These are phyloP conservation scores for Lophura swinhoii DNA, from an alignment of 2,797 vertebrate genomes.

Conservation along the genomic window DNA sequence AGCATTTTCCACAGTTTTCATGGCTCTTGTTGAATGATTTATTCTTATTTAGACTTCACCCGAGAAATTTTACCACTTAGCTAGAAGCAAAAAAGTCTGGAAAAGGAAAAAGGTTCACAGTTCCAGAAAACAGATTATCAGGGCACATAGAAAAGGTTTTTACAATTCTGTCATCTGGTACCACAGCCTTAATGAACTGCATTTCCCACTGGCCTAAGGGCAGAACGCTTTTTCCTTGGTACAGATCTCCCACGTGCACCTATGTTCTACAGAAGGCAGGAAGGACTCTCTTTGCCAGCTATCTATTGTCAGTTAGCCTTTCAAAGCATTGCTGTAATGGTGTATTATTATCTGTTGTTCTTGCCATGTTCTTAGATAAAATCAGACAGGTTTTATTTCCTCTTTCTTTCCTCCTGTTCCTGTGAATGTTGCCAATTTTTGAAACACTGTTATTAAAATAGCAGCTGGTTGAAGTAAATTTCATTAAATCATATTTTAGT, in stretches of 20 bases:
- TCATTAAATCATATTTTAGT: conserved; percentile 9
- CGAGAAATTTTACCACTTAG: background rate
- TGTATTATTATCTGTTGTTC: conserved; percentile 17
- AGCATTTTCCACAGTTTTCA: background rate
- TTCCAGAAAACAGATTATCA: background rate
- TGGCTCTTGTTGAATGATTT: background rate
- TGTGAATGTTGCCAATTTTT: background rate
- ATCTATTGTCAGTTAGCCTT: background rate
- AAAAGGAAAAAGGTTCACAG: background rate
- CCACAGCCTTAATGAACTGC: background rate
- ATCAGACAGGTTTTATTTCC: background rate
- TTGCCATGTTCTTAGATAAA: background rate
- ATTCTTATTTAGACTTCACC: background rate
- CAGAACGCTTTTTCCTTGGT: background rate
- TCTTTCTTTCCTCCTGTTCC: background rate
- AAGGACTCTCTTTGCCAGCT: background rate
- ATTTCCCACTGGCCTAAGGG: background rate
- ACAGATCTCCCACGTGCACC: background rate
- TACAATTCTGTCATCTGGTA: conserved; percentile 6
- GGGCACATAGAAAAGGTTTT: background rate
- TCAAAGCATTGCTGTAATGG: background rate
- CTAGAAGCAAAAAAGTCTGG: background rate
- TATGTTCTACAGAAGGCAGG: conserved; percentile 4
- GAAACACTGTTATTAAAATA: conserved; percentile 17
- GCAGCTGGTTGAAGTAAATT: background rate